These are phyloP conservation scores for Uloborus diversus DNA, from an alignment of 1,140 invertebrate genomes.

Conservation along the genomic window DNA sequence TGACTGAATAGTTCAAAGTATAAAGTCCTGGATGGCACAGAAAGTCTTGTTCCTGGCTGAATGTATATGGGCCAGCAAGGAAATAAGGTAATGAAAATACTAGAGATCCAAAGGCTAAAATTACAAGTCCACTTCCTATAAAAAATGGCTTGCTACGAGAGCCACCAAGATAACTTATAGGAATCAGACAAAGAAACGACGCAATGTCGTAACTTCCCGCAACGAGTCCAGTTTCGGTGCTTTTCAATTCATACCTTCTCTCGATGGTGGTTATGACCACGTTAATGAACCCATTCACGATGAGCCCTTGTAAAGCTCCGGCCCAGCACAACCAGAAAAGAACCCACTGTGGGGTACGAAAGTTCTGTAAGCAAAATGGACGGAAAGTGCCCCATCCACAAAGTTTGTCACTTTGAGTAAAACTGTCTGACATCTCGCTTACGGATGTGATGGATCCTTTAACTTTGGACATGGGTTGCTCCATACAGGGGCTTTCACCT, in stretches of 20 bases:
- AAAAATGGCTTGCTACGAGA: constrained; percentile 82
- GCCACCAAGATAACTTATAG: constrained; percentile 86
- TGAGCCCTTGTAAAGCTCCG: constrained; percentile 84
- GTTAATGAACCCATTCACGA: constrained; percentile 88
- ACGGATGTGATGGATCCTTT: constrained; percentile 6
- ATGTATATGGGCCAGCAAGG: constrained; percentile 65
- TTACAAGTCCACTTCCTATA: constrained; percentile 82
- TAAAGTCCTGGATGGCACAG: constrained; percentile 39
- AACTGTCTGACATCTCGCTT: constrained; percentile 37
- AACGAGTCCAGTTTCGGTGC: constrained; percentile 80
- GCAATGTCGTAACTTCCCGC: constrained; percentile 85
- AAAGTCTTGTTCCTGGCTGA: constrained; percentile 55
- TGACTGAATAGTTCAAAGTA: constrained; percentile 9
- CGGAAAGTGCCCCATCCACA: constrained; percentile 75
- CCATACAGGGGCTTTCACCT: background rate
- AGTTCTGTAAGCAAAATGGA: constrained; percentile 76
- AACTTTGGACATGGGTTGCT: background rate
- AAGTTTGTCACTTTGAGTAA: constrained; percentile 24
- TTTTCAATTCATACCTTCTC: constrained; percentile 80
- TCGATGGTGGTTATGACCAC: constrained; percentile 90
- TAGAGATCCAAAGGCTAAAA: constrained; percentile 90
- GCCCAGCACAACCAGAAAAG: constrained; percentile 84
- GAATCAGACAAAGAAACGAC: constrained; percentile 81
- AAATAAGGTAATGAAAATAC: constrained; percentile 95
- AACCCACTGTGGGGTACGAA: constrained; percentile 82